Evolutionary conservation across 1,140 invertebrate species (phyloP).

Genomic region (Euschistus heros): DNA sequence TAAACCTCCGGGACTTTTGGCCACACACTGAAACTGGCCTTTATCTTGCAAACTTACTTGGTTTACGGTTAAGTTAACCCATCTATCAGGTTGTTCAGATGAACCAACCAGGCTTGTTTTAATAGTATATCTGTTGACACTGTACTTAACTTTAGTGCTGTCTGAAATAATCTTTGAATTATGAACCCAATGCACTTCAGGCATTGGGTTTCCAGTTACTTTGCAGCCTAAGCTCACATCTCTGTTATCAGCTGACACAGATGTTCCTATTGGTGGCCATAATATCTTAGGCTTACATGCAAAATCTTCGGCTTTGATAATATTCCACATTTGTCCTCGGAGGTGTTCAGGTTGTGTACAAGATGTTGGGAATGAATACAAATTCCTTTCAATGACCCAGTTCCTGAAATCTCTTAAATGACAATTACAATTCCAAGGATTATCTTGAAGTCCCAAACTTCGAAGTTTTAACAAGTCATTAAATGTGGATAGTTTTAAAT

Average conservation of each 20-base stretch:
- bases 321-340: slow-evolving; percentile 55
- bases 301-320: slow-evolving; percentile 58
- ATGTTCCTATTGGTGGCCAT: slow-evolving; percentile 39
- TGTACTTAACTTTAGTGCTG: slow-evolving; percentile 37
- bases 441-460: slow-evolving; percentile 65
- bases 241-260: slow-evolving; percentile 45
- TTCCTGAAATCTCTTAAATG: slow-evolving; percentile 64
- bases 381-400: slow-evolving; percentile 57
- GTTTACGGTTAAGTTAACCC: slow-evolving; percentile 67
- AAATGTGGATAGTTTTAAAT: slow-evolving; percentile 45
- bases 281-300: slow-evolving; percentile 68
- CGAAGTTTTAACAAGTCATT: slow-evolving; percentile 49
- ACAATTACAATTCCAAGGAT: slow-evolving; percentile 84
- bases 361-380: slow-evolving; percentile 56
- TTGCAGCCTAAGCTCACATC: slow-evolving; percentile 62
- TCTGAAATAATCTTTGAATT: slow-evolving; percentile 50
- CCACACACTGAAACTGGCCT: slow-evolving; percentile 79
- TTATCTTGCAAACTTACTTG: slow-evolving; percentile 60
- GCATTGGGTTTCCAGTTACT: slow-evolving; percentile 61
- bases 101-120: slow-evolving; percentile 31
- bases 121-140: slow-evolving; percentile 29
- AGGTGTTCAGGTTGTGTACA: slow-evolving; percentile 58
- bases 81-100: slow-evolving; percentile 31
- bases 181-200: slow-evolving; percentile 62
- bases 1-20: slow-evolving; percentile 71